Conservation (phyloP, 1,140 invertebrate species). For the Drosophila bocqueti region DNA sequence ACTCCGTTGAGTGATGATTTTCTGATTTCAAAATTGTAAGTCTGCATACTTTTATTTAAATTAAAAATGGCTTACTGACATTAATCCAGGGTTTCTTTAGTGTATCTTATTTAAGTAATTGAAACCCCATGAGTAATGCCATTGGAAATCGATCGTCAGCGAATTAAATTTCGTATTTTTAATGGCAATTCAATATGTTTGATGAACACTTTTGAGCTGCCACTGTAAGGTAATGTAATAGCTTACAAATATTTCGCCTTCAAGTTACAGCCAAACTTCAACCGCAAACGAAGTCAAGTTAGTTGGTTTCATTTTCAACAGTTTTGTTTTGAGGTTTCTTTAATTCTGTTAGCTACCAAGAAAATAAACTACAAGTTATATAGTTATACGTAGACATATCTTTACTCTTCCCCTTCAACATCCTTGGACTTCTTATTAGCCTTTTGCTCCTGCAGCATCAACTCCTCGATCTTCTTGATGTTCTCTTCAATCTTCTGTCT, state of each 20-base stretch:
- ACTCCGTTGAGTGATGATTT: neutral
- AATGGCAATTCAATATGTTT: slow-evolving; percentile 53
- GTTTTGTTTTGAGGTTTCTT: slow-evolving; percentile 42
- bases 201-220: slow-evolving; percentile 9
- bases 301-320: slow-evolving; percentile 20
- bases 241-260: slow-evolving; percentile 23
- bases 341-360: neutral
- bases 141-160: slow-evolving; percentile 55
- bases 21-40: neutral
- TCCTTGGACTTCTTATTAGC: neutral
- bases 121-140: slow-evolving; percentile 62
- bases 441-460: slow-evolving; percentile 44
- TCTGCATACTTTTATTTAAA: neutral
- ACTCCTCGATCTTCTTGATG: slow-evolving; percentile 55
- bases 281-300: slow-evolving; percentile 30
- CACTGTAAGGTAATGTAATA: slow-evolving; percentile 40
- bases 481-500: slow-evolving; percentile 40
- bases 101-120: slow-evolving; percentile 3
- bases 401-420: neutral
- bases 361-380: neutral
- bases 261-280: slow-evolving; percentile 15
- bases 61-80: neutral
- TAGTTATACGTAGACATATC: neutral
- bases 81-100: neutral
- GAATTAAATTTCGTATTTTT: slow-evolving; percentile 41